Conservation (phyloP, 1,140 invertebrate species). For the Sogatella furcifera region DNA sequence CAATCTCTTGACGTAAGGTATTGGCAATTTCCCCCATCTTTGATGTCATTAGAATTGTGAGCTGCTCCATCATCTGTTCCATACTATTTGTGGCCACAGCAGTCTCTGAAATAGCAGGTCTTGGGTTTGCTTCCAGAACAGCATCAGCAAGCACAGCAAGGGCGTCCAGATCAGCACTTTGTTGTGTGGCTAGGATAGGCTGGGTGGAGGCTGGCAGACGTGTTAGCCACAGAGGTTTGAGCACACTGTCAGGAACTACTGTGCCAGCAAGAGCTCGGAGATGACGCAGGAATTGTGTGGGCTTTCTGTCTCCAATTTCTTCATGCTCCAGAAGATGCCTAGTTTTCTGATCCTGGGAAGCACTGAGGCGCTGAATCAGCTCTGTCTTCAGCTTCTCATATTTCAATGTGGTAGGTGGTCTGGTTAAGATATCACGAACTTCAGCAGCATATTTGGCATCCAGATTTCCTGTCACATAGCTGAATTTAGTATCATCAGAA, state of each 20-base stretch:
- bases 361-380: conserved; percentile 22
- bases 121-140: too few relatives aligned
- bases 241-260: conserved; percentile 24
- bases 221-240: conserved; percentile 11
- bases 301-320: conserved; percentile 27
- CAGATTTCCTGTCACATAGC: too few relatives aligned
- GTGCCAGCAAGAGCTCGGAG: conserved; percentile 20
- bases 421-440: conserved; percentile 12
- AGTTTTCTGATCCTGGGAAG: conserved; percentile 20
- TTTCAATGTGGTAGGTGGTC: conserved; percentile 3
- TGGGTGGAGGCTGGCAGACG: too few relatives aligned
- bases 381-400: conserved; percentile 25
- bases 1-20: neutral
- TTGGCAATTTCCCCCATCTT: neutral
- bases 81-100: too few relatives aligned
- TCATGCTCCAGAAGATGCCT: conserved; percentile 16
- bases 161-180: too few relatives aligned
- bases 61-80: neutral
- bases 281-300: conserved; percentile 26
- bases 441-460: too few relatives aligned
- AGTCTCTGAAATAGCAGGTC: too few relatives aligned
- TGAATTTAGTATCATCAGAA: too few relatives aligned
- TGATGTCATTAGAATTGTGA: neutral
- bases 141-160: too few relatives aligned
- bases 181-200: too few relatives aligned